Evolutionary conservation across 1,140 invertebrate species (phyloP), one percentile per base, ranked within the genome.

Genomic region (Callitettix versicolor): DNA sequence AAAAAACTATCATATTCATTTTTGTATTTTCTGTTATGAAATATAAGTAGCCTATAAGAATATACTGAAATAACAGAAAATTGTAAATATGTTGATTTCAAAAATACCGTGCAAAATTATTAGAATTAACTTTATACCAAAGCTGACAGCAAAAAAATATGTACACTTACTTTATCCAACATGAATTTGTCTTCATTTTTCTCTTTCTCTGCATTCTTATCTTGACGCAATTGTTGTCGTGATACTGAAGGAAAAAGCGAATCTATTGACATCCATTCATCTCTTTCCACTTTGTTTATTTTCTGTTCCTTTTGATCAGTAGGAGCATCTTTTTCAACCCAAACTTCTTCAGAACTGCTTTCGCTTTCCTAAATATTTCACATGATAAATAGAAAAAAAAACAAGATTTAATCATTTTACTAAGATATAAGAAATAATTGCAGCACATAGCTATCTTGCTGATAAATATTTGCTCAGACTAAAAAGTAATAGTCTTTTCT

Each of bases 181-280:
- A 55, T 56, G 36, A 46, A 48, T 33, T 46, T 44, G 22, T 42
- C 20, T 52, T 56, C 48, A 14, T n/a, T 21, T 21, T 58, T 38
- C 0, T 44, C 30, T 2, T 21, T 24, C 33, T 56, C 48, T 53
- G 48, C 47, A 4, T 36, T 47, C 17, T 53, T 53, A 14, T 34
- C 42, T 17, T 58, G 17, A 30, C 24, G 41, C 1, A 55, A 12
- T 52, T 58, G 36, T 22, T 55, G 47, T 11, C 47, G 54, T 7
- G 56, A 40, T 12, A 40, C 51, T 20, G 43, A 52, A n/a, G 52
- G 26, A n/a, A 60, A 51, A 11, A 43, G n/a, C 2, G 14, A 22
- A 24, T 48, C 22, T 14, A 55, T 43, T 12, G 41, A 33, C 47
- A 49, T 41, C 59, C 59, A 60, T 9, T 57, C 59, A 53, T 60